A percentile compares a stretch with the other conserved stretches of the same genome.
Conservation (phyloP, 2,113 vertebrate species). For the Orientallactaga bullata region DNA sequence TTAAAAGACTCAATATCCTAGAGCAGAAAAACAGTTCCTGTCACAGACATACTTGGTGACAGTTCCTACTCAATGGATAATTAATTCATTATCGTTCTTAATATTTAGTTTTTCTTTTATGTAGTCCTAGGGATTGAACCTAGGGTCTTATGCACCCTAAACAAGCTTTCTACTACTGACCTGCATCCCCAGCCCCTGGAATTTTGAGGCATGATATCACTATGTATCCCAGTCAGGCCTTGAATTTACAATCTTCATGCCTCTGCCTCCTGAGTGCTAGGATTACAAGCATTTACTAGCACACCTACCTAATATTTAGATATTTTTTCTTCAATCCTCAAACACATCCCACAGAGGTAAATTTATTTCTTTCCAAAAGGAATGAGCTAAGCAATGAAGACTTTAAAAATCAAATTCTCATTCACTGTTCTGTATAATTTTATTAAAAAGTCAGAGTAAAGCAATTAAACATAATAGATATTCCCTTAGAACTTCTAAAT, state of each 20-base stretch:
- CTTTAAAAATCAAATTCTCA: neutral
- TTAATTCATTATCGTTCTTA: constrained; percentile 10
- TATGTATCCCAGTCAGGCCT: neutral
- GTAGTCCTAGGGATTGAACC: neutral
- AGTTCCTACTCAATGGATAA: neutral
- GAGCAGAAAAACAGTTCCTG: neutral
- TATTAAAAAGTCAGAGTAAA: neutral
- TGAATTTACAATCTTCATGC: neutral
- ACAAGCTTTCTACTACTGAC: neutral
- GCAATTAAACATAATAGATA: neutral
- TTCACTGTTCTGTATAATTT: neutral
- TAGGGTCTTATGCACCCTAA: neutral
- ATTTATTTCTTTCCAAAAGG: constrained; percentile 10
- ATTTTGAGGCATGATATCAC: neutral
- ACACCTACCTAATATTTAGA: too few species aligned
- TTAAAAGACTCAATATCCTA: neutral
- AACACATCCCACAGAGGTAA: neutral
- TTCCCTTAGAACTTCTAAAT: neutral
- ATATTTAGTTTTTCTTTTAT: neutral
- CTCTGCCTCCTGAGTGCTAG: neutral
- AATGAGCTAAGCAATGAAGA: neutral
- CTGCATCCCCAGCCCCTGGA: neutral
- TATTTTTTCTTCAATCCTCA: neutral
- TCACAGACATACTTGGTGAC: neutral
- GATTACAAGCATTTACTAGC: neutral